These are phyloP conservation scores for Drosophila birchii DNA, from an alignment of 2,888 invertebrate genomes.

Conservation along the genomic window DNA sequence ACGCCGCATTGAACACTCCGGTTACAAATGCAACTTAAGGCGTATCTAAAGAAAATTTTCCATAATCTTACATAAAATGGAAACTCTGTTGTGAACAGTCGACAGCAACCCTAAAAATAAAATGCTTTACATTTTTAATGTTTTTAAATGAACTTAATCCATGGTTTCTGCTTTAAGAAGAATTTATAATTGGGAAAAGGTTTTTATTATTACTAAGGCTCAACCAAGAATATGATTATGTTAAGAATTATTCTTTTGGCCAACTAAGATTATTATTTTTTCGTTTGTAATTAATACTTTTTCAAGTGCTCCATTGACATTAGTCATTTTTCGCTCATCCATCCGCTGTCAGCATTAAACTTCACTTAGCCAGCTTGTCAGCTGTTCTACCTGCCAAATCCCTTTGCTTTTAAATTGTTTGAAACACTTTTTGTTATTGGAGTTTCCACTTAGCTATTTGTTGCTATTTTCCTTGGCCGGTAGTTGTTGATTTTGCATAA, in stretches of 20 bases:
- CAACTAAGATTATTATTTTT: neutral
- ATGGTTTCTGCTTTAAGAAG: neutral
- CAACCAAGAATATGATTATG: too few relatives aligned
- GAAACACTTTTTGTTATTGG: slow-evolving; percentile 35
- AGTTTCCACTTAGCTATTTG: slow-evolving; percentile 29
- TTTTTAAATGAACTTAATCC: neutral
- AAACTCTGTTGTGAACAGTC: neutral
- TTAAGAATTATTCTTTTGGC: neutral
- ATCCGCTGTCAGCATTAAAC: slow-evolving; percentile 1
- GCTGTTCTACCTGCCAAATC: slow-evolving; percentile 30
- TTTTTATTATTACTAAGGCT: too few relatives aligned
- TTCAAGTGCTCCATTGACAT: neutral
- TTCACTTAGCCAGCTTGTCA: slow-evolving; percentile 3
- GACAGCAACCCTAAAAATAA: neutral
- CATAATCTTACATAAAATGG: neutral
- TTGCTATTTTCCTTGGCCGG: slow-evolving; percentile 34
- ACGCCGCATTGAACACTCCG: slow-evolving; percentile 52
- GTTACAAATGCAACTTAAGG: slow-evolving; percentile 18
- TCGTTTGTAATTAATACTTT: neutral
- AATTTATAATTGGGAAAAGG: neutral
- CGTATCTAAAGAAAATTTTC: slow-evolving; percentile 8
- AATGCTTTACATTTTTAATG: neutral
- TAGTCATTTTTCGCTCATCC: neutral
- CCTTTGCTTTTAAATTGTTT: slow-evolving; percentile 57
- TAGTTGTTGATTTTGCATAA: slow-evolving; percentile 77